These are phyloP conservation scores for Gadopsis marmoratus DNA, from an alignment of 2,797 vertebrate species.

Conservation along the genomic window DNA sequence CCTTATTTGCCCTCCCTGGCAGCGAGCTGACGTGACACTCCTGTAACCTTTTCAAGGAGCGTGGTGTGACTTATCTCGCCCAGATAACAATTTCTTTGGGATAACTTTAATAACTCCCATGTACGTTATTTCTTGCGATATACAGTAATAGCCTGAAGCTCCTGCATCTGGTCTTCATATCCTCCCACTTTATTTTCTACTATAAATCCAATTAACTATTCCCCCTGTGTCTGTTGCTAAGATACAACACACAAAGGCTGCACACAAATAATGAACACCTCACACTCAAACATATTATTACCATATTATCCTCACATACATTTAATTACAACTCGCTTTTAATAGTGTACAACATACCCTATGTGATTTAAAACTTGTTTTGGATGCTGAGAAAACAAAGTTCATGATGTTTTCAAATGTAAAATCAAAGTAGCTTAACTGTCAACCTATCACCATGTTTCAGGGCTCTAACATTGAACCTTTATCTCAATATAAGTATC, in stretches of 20 bases:
- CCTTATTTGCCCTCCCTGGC: slow-evolving; percentile 39
- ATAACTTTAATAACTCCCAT: slow-evolving; percentile 53
- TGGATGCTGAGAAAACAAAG: too few relatives aligned
- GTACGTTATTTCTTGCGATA: slow-evolving; percentile 42
- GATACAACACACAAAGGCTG: slow-evolving; percentile 56
- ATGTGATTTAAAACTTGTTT: too few relatives aligned
- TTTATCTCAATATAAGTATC: too few relatives aligned
- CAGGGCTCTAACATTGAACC: too few relatives aligned
- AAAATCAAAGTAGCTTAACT: too few relatives aligned
- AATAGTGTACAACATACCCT: too few relatives aligned
- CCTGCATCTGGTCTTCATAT: slow-evolving; percentile 60
- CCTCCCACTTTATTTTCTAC: slow-evolving; percentile 55
- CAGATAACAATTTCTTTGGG: slow-evolving; percentile 48
- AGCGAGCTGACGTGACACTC: slow-evolving; percentile 48
- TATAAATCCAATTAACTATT: slow-evolving; percentile 59
- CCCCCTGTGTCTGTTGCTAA: slow-evolving; percentile 65
- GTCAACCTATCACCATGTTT: too few relatives aligned
- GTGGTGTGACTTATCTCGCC: slow-evolving; percentile 35
- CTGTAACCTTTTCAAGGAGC: slow-evolving; percentile 54
- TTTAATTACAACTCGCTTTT: too few relatives aligned
- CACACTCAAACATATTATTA: slow-evolving; percentile 40
- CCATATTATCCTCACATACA: slow-evolving; percentile 33
- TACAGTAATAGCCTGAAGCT: slow-evolving; percentile 46
- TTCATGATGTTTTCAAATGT: too few relatives aligned
- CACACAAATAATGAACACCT: slow-evolving; percentile 50